Evolutionary conservation across 1,140 invertebrate species (phyloP), one percentile per base, ranked within the genome.

Genomic region (Galleria mellonella): DNA sequence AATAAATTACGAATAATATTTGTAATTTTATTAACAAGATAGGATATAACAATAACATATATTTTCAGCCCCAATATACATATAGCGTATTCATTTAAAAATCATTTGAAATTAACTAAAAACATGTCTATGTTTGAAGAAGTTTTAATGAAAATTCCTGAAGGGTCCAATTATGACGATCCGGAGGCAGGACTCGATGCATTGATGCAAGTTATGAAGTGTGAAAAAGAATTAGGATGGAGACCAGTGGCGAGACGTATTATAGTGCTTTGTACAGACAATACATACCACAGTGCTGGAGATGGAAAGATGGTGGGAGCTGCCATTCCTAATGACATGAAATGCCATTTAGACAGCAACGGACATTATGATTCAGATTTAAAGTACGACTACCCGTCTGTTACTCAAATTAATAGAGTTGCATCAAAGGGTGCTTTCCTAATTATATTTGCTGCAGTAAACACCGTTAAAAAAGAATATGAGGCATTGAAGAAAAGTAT

Each of bases 21-120:
- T n/a, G n/a, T n/a, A n/a, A n/a, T n/a, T n/a, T n/a, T n/a, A n/a
- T n/a, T n/a, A n/a, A n/a, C n/a, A n/a, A n/a, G n/a, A n/a, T n/a
- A n/a, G n/a, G n/a, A n/a, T n/a, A n/a, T n/a, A 23, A 23, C 17
- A 3, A 6, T 3, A 23, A 23, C 17, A 3, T 23, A 23, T 23
- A 97, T 96, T 89, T 93, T 91, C 42, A 59, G 47, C 30, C 31
- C 35, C 0, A 10, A 47, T 14, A 13, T 36, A 28, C 12, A 41
- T n/a, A 92, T 51, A 93, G 95, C 11, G 96, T 68, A 98, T 75
- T 92, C 95, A 40, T 98, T 93, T 82, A 91, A 90, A 71, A 93
- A 98, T 81, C 91, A 95, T 57, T 92, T 98, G 88, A 87, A 88
- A 30, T 87, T 98, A 32, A 94, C 92, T 46, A 87, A 88, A 39